Evolutionary conservation across 1,140 invertebrate species (phyloP), one percentile per base, ranked within the genome.

Genomic region (Drosophila lacteicornis): DNA sequence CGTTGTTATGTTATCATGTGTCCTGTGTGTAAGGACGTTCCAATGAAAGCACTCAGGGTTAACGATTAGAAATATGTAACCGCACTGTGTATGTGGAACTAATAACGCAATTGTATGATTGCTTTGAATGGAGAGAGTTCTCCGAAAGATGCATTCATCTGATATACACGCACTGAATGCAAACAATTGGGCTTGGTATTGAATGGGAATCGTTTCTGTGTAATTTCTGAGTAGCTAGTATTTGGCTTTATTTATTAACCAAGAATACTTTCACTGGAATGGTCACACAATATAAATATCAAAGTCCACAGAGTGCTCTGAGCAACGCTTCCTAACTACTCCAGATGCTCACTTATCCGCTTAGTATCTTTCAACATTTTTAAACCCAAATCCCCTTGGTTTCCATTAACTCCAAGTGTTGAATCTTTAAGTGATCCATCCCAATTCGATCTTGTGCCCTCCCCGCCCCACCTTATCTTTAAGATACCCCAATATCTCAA

Each of bases 21-120:
- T 53, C 55, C 70, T 59, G 78, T 59, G 77, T 59, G 58, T 67
- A 55, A 63, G 62, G 51, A 66, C 61, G 49, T 47, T 51, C 45
- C 60, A 63, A 80, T 60, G 43, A 75, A 70, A 76, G 45, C 61
- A 61, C 60, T 50, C 78, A 84, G 60, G 70, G 75, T 47, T 43
- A 65, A 59, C 63, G 63, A 79, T 79, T 62, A 45, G 40, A 51
- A 46, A 68, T 56, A 51, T 62, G 33, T 46, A 30, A 42, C 11
- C n/a, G 15, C 33, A 11, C 45, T 43, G 27, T 56, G 42, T 50
- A 17, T 55, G 66, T 17, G 40, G 40, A 58, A 59, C 45, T 70
- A 71, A 73, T 71, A 71, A 71, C 36, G 67, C 43, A 71, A 50
- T 49, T 66, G 33, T 50, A 17, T 17, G 17, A n/a, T 25, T 25